Evolutionary conservation across 92 coral and sea anemone genomes (phyloP).

Genomic region (Zoanthus gigantus): DNA sequence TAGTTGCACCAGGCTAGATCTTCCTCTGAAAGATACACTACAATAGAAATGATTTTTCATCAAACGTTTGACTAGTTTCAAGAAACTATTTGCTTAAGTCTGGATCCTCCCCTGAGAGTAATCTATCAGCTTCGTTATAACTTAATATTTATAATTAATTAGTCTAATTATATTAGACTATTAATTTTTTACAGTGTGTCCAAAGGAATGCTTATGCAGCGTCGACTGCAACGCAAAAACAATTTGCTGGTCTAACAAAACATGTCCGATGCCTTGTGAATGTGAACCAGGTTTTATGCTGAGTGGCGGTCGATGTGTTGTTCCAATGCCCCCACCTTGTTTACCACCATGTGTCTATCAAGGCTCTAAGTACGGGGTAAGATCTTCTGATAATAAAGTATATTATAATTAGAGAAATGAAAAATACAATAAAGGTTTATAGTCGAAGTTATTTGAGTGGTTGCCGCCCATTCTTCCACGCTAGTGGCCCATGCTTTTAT

Average conservation of each 20-base stretch:
- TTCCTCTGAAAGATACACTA: no score
- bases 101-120: no score
- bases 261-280: slow-evolving; percentile 67
- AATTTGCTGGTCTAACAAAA: slow-evolving; percentile 51
- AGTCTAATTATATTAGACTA: neutral
- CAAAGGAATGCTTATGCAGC: slow-evolving; percentile 47
- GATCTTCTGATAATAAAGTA: neutral
- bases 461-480: no score
- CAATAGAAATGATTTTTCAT: neutral
- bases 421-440: no score
- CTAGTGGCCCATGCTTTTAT: no score
- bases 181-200: slow-evolving; percentile 13
- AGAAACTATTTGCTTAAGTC: no score
- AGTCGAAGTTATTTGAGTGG: no score
- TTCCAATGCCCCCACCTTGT: slow-evolving; percentile 78
- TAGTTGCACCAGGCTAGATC: neutral
- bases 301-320: slow-evolving; percentile 65
- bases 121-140: no score
- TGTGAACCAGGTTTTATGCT: slow-evolving; percentile 56
- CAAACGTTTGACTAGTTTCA: no score
- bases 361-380: slow-evolving; percentile 71
- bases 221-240: slow-evolving; percentile 56
- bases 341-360: slow-evolving; percentile 64
- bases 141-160: neutral
- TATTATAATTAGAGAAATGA: neutral